Evolutionary conservation across 2,888 invertebrate species (phyloP).

Genomic region (Lymantria dispar): DNA sequence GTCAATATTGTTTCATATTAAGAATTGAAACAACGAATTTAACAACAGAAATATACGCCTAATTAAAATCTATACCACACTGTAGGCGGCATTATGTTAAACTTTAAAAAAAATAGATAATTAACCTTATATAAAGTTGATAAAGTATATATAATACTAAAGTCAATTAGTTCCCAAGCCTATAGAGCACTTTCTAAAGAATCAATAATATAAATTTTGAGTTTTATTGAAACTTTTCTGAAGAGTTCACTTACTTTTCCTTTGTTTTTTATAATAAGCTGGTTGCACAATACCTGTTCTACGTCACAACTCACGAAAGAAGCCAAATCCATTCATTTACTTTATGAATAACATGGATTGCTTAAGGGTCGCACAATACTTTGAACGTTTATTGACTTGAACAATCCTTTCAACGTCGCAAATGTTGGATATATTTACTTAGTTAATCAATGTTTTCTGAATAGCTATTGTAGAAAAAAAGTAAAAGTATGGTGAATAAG

Average conservation of each 20-base stretch:
- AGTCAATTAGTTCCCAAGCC: too few species aligned
- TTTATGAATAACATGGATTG: constrained; percentile 26
- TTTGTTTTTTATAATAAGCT: constrained; percentile 6
- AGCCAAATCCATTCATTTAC: constrained; percentile 18
- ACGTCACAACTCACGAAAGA: constrained; percentile 24
- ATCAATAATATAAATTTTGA: not conserved
- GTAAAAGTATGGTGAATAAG: constrained; percentile 24
- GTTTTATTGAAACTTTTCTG: not conserved
- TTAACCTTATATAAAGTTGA: too few species aligned
- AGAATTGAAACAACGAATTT: too few species aligned
- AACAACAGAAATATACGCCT: too few species aligned
- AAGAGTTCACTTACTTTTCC: constrained; percentile 4
- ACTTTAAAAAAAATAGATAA: too few species aligned
- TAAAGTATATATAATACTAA: too few species aligned
- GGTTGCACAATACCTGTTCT: constrained; percentile 28
- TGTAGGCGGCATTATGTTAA: too few species aligned
- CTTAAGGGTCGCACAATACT: constrained; percentile 30
- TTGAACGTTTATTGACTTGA: constrained; percentile 32
- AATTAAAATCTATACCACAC: too few species aligned
- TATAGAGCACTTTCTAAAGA: too few species aligned
- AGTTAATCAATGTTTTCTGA: constrained; percentile 25
- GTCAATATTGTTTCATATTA: constrained; percentile 5
- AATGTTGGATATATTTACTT: constrained; percentile 41
- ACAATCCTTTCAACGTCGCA: constrained; percentile 30
- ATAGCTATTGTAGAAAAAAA: constrained; percentile 16